Percentiles rank a stretch among this genome's conserved stretches.
Conservation (phyloP, 2,888 invertebrate genomes). For the Habroteleia sp. region DNA sequence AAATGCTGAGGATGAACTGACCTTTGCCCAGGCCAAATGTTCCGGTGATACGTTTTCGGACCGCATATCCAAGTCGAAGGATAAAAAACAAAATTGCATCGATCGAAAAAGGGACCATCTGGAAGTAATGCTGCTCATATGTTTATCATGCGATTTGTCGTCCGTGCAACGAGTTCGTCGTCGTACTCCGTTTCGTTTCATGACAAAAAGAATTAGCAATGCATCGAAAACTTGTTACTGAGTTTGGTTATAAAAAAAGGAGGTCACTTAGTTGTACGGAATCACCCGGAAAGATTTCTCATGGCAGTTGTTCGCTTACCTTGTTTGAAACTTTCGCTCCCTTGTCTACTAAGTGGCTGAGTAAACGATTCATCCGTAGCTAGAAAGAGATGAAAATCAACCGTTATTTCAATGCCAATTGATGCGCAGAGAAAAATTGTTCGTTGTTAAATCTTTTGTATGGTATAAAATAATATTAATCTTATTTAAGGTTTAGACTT, state of each 20-base stretch:
- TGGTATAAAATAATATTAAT: too few species aligned
- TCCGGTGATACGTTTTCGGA: slow-evolving; percentile 40
- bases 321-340: slow-evolving; percentile 78
- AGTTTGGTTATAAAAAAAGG: slow-evolving; percentile 66
- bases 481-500: too few species aligned
- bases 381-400: slow-evolving; percentile 62
- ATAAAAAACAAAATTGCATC: neutral
- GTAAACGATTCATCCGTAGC: slow-evolving; percentile 80
- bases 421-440: slow-evolving; percentile 4
- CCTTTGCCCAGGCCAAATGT: too few species aligned
- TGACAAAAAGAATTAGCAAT: slow-evolving; percentile 65
- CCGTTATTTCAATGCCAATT: slow-evolving; percentile 33
- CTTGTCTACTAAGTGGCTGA: slow-evolving; percentile 79
- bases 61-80: neutral
- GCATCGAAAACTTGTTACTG: slow-evolving; percentile 66
- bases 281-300: slow-evolving; percentile 65
- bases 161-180: slow-evolving; percentile 25
- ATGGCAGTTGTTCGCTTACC: slow-evolving; percentile 73
- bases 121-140: slow-evolving; percentile 59
- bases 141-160: slow-evolving; percentile 44
- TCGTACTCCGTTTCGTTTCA: slow-evolving; percentile 53
- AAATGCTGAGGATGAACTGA: too few species aligned
- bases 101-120: slow-evolving; percentile 38
- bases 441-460: too few species aligned
- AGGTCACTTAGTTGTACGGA: slow-evolving; percentile 67